Conservation (phyloP, 2,888 invertebrate species). For the Ophion slaviceki region DNA sequence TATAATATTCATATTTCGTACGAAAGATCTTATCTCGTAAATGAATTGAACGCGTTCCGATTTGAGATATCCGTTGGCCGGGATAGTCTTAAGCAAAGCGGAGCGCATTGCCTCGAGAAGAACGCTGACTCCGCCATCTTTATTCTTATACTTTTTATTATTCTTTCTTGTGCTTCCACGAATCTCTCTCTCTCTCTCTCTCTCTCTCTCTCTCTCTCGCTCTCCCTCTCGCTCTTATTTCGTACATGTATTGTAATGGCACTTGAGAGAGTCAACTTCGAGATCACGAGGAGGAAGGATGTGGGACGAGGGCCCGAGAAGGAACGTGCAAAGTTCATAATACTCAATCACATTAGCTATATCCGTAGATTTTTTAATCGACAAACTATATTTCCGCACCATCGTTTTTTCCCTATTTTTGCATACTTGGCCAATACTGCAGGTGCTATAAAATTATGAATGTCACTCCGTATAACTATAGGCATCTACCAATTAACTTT, state of each 20-base stretch:
- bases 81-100: slow-evolving; percentile 58
- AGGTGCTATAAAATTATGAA: too few relatives aligned
- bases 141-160: slow-evolving; percentile 65
- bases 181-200: slow-evolving; percentile 36
- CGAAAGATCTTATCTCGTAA: slow-evolving; percentile 83
- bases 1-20: slow-evolving; percentile 83
- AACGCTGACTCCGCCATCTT: slow-evolving; percentile 64
- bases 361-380: slow-evolving; percentile 18
- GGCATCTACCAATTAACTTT: too few relatives aligned
- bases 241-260: slow-evolving; percentile 63
- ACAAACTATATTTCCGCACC: slow-evolving; percentile 17
- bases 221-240: slow-evolving; percentile 30
- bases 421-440: too few relatives aligned
- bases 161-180: slow-evolving; percentile 59
- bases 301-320: slow-evolving; percentile 52
- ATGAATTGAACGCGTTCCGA: slow-evolving; percentile 83
- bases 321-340: slow-evolving; percentile 36
- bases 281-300: slow-evolving; percentile 33
- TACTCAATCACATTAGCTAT: slow-evolving; percentile 25
- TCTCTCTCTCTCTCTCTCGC: slow-evolving; percentile 36
- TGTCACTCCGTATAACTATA: too few relatives aligned
- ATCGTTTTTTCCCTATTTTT: slow-evolving; percentile 4
- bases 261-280: slow-evolving; percentile 45
- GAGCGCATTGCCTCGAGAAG: slow-evolving; percentile 62
- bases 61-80: slow-evolving; percentile 78